phyloP scores from a whole-genome alignment of 37 sponge, comb jelly and placozoan genomes.

The Spongilla lacustris region DNA sequence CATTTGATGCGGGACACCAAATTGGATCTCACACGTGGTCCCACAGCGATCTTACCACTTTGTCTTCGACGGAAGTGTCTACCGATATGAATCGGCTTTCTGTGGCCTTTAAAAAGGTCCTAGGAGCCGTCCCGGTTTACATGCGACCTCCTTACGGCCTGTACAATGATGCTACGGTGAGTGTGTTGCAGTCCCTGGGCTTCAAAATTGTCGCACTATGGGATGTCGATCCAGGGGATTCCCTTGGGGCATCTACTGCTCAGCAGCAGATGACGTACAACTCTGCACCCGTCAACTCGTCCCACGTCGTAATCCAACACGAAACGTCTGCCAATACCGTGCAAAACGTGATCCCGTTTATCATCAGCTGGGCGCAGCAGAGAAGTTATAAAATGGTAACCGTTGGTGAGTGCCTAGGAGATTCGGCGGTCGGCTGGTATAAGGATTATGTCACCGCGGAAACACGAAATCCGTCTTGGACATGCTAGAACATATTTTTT shows the following conservation, averaged over 20 bases:
- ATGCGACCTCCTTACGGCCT: not conserved
- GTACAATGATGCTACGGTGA: not conserved
- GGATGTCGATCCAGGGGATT: not conserved
- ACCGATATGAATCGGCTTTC: not conserved
- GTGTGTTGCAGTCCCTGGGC: not conserved
- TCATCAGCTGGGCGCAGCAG: not conserved
- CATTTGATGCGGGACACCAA: not conserved
- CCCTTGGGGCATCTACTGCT: not conserved
- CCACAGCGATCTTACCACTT: not conserved
- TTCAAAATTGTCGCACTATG: not conserved
- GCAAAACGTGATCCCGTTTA: not conserved
- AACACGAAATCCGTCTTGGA: not conserved
- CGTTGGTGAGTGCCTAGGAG: not conserved
- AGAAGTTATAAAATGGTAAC: not conserved
- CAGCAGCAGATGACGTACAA: not conserved
- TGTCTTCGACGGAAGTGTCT: not conserved
- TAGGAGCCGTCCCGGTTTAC: not conserved
- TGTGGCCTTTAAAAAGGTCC: not conserved
- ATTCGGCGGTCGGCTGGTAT: not conserved
- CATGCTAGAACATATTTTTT: no score
- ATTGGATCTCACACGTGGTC: not conserved
- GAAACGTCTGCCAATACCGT: not conserved
- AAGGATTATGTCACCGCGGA: not conserved
- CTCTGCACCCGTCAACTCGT: not conserved
- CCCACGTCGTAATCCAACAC: not conserved